Conservation (phyloP, 2,113 vertebrate genomes). For the Naja naja region DNA sequence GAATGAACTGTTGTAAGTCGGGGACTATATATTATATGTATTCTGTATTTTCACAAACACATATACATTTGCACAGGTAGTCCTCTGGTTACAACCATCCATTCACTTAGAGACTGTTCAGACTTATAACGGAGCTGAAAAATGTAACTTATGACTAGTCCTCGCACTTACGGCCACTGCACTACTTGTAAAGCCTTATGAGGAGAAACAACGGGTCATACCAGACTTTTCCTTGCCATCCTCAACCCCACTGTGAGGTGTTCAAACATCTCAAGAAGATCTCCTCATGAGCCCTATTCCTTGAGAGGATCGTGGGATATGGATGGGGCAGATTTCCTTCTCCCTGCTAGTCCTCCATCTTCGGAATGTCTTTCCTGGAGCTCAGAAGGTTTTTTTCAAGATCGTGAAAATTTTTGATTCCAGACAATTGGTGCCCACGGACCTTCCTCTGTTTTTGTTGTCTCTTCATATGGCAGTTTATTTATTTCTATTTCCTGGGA, state of each 20-base stretch:
- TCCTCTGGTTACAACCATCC: too few relatives aligned
- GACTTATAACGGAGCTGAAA: too few relatives aligned
- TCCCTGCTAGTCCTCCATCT: background rate
- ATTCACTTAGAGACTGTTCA: too few relatives aligned
- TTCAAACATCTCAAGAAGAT: background rate
- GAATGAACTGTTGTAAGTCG: too few relatives aligned
- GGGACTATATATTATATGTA: too few relatives aligned
- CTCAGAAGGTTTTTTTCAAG: background rate
- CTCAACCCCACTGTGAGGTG: background rate
- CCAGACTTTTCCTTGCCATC: background rate
- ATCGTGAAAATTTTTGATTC: background rate
- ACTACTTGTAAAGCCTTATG: background rate
- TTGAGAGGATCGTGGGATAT: background rate
- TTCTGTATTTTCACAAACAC: too few relatives aligned
- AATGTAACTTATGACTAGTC: too few relatives aligned
- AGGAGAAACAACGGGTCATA: background rate
- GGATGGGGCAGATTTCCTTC: background rate
- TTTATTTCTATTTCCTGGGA: background rate
- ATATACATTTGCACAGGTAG: too few relatives aligned
- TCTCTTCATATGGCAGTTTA: background rate
- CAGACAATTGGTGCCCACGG: background rate
- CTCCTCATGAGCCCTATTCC: background rate
- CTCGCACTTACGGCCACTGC: too few relatives aligned
- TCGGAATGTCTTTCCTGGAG: background rate
- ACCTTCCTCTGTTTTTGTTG: background rate